A percentile compares a stretch with the other conserved stretches of the same genome.
These are phyloP conservation scores for Oligia latruncula DNA, from an alignment of 2,888 invertebrate species.

Conservation along the genomic window DNA sequence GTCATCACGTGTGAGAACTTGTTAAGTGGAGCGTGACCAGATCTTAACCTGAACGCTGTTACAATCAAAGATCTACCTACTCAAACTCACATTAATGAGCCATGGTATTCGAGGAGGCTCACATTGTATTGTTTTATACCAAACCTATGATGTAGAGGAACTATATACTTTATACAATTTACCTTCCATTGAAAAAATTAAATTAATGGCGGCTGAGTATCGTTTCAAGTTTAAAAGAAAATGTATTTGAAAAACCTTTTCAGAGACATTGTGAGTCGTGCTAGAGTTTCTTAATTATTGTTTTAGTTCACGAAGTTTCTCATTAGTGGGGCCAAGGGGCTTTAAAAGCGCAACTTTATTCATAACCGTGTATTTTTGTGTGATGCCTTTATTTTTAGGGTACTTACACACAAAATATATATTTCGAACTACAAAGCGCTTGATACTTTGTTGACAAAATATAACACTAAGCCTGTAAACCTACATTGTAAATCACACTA, in stretches of 20 bases:
- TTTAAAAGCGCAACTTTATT: slow-evolving; percentile 63
- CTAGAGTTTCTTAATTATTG: slow-evolving; percentile 65
- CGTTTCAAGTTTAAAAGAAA: slow-evolving; percentile 33
- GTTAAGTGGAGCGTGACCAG: too few relatives aligned
- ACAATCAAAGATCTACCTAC: too few relatives aligned
- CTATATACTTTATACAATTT: neutral
- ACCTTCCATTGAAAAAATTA: slow-evolving; percentile 24
- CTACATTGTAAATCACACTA: too few relatives aligned
- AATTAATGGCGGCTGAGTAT: slow-evolving; percentile 33
- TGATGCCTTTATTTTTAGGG: slow-evolving; percentile 11
- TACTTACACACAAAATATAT: neutral
- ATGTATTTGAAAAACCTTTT: slow-evolving; percentile 42
- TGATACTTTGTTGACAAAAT: neutral
- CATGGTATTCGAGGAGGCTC: too few relatives aligned
- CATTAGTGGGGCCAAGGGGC: slow-evolving; percentile 63
- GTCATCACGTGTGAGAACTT: too few relatives aligned
- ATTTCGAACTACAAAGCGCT: neutral
- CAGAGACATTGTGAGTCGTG: slow-evolving; percentile 43
- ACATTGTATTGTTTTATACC: too few relatives aligned
- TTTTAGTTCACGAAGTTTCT: slow-evolving; percentile 68
- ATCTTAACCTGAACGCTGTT: too few relatives aligned
- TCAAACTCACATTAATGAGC: too few relatives aligned
- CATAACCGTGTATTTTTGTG: slow-evolving; percentile 46
- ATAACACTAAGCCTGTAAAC: neutral
- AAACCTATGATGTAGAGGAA: neutral